A percentile compares a stretch with the other conserved stretches of the same genome.
Evolutionary conservation across 2,113 vertebrate species (phyloP).

Genomic region (Monopterus albus): DNA sequence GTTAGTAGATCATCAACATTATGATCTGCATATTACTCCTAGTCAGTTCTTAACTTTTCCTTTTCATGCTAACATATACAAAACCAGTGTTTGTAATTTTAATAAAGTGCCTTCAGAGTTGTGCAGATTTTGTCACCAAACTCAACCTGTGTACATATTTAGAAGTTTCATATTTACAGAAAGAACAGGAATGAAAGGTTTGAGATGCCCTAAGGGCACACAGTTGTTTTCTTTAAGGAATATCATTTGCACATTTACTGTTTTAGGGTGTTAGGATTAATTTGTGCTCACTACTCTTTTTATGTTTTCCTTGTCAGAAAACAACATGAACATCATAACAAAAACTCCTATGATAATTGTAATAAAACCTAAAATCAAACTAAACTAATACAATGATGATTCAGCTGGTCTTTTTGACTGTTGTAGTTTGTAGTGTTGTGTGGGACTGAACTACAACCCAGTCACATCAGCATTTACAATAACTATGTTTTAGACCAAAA

Average conservation of each 20-base stretch:
- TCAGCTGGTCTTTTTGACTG: neutral
- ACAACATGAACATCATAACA: conserved; percentile 33
- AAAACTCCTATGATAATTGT: conserved; percentile 12
- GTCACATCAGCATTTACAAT: neutral
- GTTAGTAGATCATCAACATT: conserved; percentile 8
- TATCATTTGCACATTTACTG: conserved; percentile 49
- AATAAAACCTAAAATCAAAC: neutral
- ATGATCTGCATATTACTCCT: conserved; percentile 8
- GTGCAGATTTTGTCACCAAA: conserved; percentile 80
- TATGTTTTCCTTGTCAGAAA: neutral
- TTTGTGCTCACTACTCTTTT: conserved; percentile 1
- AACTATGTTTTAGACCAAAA: neutral
- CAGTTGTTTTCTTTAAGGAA: conserved; percentile 24
- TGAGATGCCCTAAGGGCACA: conserved; percentile 32
- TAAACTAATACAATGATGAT: neutral
- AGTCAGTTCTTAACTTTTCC: conserved; percentile 41
- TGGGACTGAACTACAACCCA: neutral
- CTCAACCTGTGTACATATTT: conserved; percentile 68
- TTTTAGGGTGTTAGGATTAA: conserved; percentile 37
- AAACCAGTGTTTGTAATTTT: conserved; percentile 62
- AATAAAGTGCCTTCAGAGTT: conserved; percentile 85
- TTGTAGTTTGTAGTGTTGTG: neutral
- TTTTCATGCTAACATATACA: conserved; percentile 19
- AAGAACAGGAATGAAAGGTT: conserved; percentile 44
- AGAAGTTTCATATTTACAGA: conserved; percentile 72